A percentile compares a stretch with the other conserved stretches of the same genome.
phyloP scores from a whole-genome alignment of 1,140 invertebrate species.

The Brachionus koreanus region DNA sequence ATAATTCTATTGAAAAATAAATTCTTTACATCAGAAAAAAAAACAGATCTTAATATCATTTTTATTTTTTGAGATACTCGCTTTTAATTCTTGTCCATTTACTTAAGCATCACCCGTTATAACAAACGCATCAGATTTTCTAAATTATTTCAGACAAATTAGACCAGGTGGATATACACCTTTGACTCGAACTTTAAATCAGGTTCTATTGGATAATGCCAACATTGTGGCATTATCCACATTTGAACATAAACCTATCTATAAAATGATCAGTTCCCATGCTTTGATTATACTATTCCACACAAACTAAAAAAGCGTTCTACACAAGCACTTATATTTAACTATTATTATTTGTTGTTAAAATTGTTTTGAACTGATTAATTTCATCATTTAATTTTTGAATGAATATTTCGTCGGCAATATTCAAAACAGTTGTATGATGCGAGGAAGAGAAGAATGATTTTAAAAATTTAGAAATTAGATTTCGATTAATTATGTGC shows the following conservation, averaged over 20 bases:
- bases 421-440: background rate
- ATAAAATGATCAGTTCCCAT: background rate
- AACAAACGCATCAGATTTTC: background rate
- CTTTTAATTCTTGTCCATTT: too few relatives aligned
- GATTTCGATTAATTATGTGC: background rate
- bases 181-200: background rate
- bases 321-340: background rate
- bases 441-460: background rate
- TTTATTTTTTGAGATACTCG: too few relatives aligned
- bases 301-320: too few relatives aligned
- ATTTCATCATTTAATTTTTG: background rate
- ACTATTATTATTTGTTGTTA: background rate
- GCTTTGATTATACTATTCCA: background rate
- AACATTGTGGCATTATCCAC: background rate
- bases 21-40: too few relatives aligned
- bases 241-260: background rate
- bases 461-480: background rate
- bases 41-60: too few relatives aligned
- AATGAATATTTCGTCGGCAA: background rate
- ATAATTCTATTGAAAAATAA: too few relatives aligned
- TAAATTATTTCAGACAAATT: background rate
- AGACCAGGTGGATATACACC: constrained; percentile 23
- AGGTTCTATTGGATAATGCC: background rate
- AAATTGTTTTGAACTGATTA: background rate
- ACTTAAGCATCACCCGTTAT: too few relatives aligned